Conservation (phyloP, 2,113 vertebrate species). For the Sardina pilchardus region DNA sequence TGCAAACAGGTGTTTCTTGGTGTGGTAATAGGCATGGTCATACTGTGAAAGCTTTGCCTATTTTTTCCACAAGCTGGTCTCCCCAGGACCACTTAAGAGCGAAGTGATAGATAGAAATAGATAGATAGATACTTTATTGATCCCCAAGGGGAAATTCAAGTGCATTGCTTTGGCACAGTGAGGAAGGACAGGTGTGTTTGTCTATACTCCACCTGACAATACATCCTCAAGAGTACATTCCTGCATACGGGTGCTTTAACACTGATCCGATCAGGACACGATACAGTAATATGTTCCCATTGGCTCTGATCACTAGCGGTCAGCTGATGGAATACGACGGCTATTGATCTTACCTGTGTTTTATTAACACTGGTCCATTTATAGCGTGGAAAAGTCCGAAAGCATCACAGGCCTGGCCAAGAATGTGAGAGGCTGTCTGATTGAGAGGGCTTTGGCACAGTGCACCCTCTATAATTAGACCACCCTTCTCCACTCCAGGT, state of each 20-base stretch:
- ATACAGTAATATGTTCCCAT: background rate
- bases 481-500: background rate
- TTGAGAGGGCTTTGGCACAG: background rate
- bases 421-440: background rate
- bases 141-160: too few species aligned
- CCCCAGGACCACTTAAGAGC: too few species aligned
- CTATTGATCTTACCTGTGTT: background rate
- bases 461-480: background rate
- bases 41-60: background rate
- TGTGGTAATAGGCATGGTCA: background rate
- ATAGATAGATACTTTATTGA: too few species aligned
- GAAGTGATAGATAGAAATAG: too few species aligned
- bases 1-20: background rate
- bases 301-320: background rate
- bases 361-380: background rate
- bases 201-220: background rate
- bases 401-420: background rate
- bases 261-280: background rate
- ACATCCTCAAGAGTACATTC: background rate
- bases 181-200: background rate
- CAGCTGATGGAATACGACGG: background rate
- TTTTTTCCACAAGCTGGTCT: background rate
- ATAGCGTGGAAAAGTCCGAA: background rate
- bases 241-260: background rate
- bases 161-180: background rate